phyloP scores from a whole-genome alignment of 2,888 invertebrate genomes.

The Lacanobia wlatinum region DNA sequence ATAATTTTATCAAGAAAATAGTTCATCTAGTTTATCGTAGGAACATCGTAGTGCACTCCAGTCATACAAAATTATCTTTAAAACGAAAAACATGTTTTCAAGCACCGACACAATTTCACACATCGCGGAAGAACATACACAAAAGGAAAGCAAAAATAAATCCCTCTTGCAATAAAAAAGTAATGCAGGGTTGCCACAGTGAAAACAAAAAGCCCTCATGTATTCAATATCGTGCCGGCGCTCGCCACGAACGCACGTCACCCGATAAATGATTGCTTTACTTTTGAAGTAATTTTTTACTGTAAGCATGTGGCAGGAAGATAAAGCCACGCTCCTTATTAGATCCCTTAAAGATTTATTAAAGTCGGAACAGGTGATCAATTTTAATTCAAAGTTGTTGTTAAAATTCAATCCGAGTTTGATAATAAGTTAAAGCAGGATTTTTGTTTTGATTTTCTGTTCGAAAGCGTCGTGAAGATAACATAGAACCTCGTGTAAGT shows the following conservation, averaged over 20 bases:
- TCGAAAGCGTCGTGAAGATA: not conserved
- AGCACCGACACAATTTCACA: conserved; percentile 22
- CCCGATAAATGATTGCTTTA: conserved; percentile 60
- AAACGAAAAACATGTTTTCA: conserved; percentile 34
- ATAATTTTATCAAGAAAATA: too few relatives aligned
- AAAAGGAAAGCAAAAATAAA: conserved; percentile 55
- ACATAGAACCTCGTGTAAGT: too few relatives aligned
- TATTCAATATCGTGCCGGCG: conserved; percentile 56
- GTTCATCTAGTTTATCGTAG: not conserved
- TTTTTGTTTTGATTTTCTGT: conserved; percentile 18
- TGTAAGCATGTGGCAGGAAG: conserved; percentile 42
- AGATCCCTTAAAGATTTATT: conserved; percentile 52
- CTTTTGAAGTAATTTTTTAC: conserved; percentile 62
- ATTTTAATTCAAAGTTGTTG: conserved; percentile 35
- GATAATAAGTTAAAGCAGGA: not conserved
- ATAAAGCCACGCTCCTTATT: conserved; percentile 54
- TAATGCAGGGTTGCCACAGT: conserved; percentile 42
- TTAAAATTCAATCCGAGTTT: conserved; percentile 22
- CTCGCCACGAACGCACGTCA: conserved; percentile 48
- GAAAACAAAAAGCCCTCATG: conserved; percentile 60
- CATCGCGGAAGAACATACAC: conserved; percentile 8
- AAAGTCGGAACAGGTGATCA: conserved; percentile 41
- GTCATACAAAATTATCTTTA: not conserved
- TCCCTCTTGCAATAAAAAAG: conserved; percentile 57
- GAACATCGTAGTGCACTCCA: not conserved